Conservation (phyloP, 1,140 invertebrate species). For the Zaprionus kolodkinae region DNA sequence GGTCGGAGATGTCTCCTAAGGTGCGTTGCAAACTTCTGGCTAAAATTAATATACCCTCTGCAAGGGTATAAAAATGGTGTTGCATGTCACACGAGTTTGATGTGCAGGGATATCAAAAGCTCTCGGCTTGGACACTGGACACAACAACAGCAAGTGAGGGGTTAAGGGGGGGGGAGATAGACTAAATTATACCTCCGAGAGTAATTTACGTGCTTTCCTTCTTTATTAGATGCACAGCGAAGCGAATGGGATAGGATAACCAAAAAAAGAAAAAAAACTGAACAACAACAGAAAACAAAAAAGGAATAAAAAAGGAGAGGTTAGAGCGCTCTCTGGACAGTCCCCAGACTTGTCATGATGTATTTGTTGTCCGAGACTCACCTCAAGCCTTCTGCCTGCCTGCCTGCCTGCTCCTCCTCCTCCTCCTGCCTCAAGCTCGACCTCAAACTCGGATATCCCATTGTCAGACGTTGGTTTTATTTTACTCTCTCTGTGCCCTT, state of each 20-base stretch:
- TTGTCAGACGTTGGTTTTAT: constrained; percentile 51
- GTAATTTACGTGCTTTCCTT: constrained; percentile 79
- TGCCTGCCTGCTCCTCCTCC: too few relatives aligned
- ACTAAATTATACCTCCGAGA: constrained; percentile 78
- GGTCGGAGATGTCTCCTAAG: too few relatives aligned
- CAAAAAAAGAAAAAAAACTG: constrained; percentile 25
- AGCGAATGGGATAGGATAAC: constrained; percentile 14
- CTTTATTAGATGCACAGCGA: constrained; percentile 66
- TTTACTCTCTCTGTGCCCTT: constrained; percentile 14
- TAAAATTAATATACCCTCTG: too few relatives aligned
- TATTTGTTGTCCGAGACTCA: constrained; percentile 65
- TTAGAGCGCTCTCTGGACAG: constrained; percentile 26
- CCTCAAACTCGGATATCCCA: constrained; percentile 54
- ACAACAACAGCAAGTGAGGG: constrained; percentile 36
- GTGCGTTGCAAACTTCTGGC: too few relatives aligned
- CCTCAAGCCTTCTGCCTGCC: constrained; percentile 53
- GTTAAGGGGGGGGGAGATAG: constrained; percentile 4
- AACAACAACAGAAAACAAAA: constrained; percentile 24
- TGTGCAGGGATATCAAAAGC: constrained; percentile 55
- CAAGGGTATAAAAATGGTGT: constrained; percentile 17
- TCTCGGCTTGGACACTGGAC: constrained; percentile 6
- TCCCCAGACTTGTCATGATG: constrained; percentile 61
- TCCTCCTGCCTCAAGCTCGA: background rate
- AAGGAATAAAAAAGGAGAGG: constrained; percentile 33
- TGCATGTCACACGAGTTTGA: constrained; percentile 53